phyloP scores from a whole-genome alignment of 2,888 invertebrate genomes.

The Diplazon laetatorius region DNA sequence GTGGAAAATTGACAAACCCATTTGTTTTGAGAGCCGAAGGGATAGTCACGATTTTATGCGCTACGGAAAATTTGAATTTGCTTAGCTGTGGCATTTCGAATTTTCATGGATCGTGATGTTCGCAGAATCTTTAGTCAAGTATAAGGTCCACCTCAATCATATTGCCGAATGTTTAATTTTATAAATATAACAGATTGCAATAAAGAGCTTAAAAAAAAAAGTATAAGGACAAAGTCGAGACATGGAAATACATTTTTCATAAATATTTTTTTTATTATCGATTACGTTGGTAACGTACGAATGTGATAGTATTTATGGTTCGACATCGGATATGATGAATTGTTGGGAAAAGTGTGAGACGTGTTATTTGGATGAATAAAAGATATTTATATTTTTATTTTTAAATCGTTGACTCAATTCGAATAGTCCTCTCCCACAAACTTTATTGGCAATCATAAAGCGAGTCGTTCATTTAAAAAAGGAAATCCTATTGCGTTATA shows the following conservation, averaged over 20 bases:
- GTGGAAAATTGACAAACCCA: conserved; percentile 23
- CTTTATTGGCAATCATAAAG: no score
- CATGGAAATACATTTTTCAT: neutral
- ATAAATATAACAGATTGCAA: no score
- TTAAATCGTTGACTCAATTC: no score
- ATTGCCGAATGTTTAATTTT: no score
- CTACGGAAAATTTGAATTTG: conserved; percentile 29
- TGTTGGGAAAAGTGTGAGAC: neutral
- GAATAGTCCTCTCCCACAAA: no score
- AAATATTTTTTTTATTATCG: neutral
- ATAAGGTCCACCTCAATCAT: no score
- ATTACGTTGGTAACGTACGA: neutral
- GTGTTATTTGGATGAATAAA: conserved; percentile 20
- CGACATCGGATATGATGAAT: neutral
- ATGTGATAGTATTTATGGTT: neutral
- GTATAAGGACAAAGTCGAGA: neutral
- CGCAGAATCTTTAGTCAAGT: neutral
- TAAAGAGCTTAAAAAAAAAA: no score
- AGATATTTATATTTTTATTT: neutral
- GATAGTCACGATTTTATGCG: conserved; percentile 41
- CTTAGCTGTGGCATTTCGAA: neutral
- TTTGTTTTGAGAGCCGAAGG: conserved; percentile 9
- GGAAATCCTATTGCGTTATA: no score
- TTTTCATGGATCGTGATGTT: neutral
- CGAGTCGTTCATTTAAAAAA: no score